Evolutionary conservation across 2,113 vertebrate genomes (phyloP), one percentile per base, ranked within the genome.

Genomic region (Ovibos moschatus): DNA sequence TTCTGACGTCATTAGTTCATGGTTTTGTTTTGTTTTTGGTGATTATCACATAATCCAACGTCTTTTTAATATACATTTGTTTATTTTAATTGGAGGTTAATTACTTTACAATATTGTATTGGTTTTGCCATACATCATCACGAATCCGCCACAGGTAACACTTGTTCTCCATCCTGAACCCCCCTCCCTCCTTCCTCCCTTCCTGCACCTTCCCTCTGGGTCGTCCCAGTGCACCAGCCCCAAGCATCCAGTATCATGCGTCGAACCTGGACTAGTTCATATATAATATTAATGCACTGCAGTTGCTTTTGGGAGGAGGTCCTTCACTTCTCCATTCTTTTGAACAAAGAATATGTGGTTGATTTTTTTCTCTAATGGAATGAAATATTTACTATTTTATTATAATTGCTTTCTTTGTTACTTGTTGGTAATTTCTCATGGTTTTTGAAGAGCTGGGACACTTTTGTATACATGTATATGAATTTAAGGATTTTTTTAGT

Each of bases 251-350:
- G 23, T 27, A 58, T 58, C 57, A 27, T 27, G 57, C 57, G 27
- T 58, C 1, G 4, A 58, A 27, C 57, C 57, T 58, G 57, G 57
- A 58, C 57, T 97, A 98, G 98, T 96, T 98, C 47, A 67, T 98
- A 98, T 98, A 98, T 98, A 98, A 98, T 98, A 98, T 99, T 98
- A 98, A 98, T 98, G 96, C 58, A 78, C 90, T 98, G 92, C 94
- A 96, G 84, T 98, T 98, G 98, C 98, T 98, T 98, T 98, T 98
- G 98, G 98, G 98, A 98, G 98, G 98, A 98, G 95, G 89, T 97
- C 95, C 83, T 98, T 97, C 7, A 30, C 83, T 97, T 98, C 74
- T 57, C 92, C 95, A 94, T 94, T 89, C 60, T 96, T 97, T 94
- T 97, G 71, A 85, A 62, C 82, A 98, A 97, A 97, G 17, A 97